Base-by-base conservation (phyloP, 2,797 vertebrate species). In the Eremophila alpestris region DNA sequence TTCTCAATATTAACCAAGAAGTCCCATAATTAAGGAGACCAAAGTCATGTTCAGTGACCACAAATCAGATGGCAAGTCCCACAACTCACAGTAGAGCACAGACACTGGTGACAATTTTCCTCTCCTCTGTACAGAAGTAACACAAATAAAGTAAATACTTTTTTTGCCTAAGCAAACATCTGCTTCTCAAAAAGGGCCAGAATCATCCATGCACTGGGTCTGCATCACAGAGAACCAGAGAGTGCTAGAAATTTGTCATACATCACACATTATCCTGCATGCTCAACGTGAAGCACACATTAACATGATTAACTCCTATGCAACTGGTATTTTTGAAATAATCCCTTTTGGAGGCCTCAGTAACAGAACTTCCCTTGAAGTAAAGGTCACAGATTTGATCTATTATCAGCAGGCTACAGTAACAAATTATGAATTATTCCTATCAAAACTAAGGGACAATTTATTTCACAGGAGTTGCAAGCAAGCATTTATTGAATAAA, bases 371-470 rank as follows among this genome's bases (percentile, higher is more conserved):
- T 34, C 6, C 48, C 63, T 67, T 91, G 52, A 94, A 83, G 24
- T 51, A 81, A 89, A 89, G 89, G 64, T 92, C 78, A 80, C 38
- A 70, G 63, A 87, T 83, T 75, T 89, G 75, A 89, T 59, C 62
- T 78, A 59, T 26, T 45, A 4, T 30, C 41, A 87, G 55, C 55
- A 84, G 26, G 45, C 10, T 92, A 88, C 29, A 92, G 74, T 29
- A 82, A 88, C 11, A 91, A 86, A 88, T 65, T 51, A 79, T 45
- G 0, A 88, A 90, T 58, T 86, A 87, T 63, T 90, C 46, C 74
- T 51, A 67, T 30, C 20, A 87, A 91, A 94, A 80, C 24, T 17
- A 86, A 13, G 34, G 17, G 67, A 59, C 29, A 18, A 85, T 62
- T 95, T 91, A n/a, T 83, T 91, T 81, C 51, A 43, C 64, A 73